Conservation (phyloP, 2,113 vertebrate genomes). For the Tetraodon nigroviridis region DNA sequence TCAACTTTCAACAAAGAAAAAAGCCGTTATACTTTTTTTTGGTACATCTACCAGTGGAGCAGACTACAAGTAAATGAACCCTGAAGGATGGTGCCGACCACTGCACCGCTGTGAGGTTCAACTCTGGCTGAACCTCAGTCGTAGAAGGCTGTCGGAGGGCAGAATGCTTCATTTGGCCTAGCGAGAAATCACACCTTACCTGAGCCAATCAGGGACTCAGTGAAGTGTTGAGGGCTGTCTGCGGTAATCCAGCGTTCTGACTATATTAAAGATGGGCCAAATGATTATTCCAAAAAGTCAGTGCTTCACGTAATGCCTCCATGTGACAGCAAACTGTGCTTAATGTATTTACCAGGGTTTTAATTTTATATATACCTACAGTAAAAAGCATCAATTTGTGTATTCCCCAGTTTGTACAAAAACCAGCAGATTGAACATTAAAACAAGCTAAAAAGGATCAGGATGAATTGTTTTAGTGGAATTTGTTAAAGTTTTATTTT, state of each 20-base stretch:
- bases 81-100: conserved; percentile 15
- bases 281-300: conserved; percentile 58
- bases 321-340: conserved; percentile 42
- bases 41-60: too few relatives aligned
- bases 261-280: conserved; percentile 51
- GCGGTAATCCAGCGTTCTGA: conserved; percentile 59
- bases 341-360: conserved; percentile 44
- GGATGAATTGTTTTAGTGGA: conserved; percentile 32
- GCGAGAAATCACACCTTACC: conserved; percentile 56
- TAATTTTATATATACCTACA: neutral
- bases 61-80: too few relatives aligned
- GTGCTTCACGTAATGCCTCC: conserved; percentile 56
- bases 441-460: conserved; percentile 4
- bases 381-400: conserved; percentile 30
- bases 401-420: conserved; percentile 29
- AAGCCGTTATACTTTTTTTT: too few relatives aligned
- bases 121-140: neutral
- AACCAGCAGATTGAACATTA: neutral
- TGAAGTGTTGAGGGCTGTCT: conserved; percentile 46
- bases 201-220: conserved; percentile 46
- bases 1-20: conserved; percentile 29
- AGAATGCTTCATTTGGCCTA: conserved; percentile 64
- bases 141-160: conserved; percentile 49
- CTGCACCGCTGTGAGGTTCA: neutral
- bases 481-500: conserved; percentile 43